These are phyloP conservation scores for Charaxes varanes DNA, from an alignment of 1,140 invertebrate species.

Conservation along the genomic window DNA sequence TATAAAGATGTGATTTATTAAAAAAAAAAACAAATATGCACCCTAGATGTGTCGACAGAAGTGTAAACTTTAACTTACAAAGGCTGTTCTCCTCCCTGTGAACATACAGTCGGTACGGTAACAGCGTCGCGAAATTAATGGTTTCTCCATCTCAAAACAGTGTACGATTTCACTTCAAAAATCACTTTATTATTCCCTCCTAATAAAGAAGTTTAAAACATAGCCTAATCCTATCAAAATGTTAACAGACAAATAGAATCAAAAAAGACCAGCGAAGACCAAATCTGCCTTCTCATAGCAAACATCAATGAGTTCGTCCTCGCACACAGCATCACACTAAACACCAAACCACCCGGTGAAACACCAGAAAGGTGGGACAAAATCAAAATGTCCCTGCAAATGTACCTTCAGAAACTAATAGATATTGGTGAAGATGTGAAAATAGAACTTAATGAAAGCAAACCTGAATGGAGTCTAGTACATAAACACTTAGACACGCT, in stretches of 20 bases:
- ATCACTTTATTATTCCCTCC: too few relatives aligned
- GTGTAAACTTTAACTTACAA: too few relatives aligned
- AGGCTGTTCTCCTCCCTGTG: too few relatives aligned
- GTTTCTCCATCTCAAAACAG: too few relatives aligned
- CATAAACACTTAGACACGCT: constrained; percentile 59
- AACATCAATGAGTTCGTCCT: constrained; percentile 72
- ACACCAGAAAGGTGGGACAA: constrained; percentile 71
- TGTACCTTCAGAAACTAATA: constrained; percentile 66
- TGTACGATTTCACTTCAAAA: too few relatives aligned
- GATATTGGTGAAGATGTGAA: constrained; percentile 69
- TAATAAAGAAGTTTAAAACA: too few relatives aligned
- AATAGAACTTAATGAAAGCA: constrained; percentile 62
- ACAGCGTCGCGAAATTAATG: too few relatives aligned
- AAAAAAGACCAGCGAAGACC: constrained; percentile 45
- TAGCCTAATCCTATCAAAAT: too few relatives aligned
- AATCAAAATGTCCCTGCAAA: constrained; percentile 66
- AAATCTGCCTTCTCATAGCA: constrained; percentile 63
- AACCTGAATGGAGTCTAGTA: constrained; percentile 55
- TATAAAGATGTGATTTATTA: too few relatives aligned
- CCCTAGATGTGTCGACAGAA: too few relatives aligned
- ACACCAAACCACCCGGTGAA: constrained; percentile 69
- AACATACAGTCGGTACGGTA: too few relatives aligned
- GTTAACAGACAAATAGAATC: constrained; percentile 63
- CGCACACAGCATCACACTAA: constrained; percentile 70
- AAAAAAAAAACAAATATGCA: too few relatives aligned